phyloP scores from a whole-genome alignment of 1,140 invertebrate species.

The Sminthurides bifidus region DNA sequence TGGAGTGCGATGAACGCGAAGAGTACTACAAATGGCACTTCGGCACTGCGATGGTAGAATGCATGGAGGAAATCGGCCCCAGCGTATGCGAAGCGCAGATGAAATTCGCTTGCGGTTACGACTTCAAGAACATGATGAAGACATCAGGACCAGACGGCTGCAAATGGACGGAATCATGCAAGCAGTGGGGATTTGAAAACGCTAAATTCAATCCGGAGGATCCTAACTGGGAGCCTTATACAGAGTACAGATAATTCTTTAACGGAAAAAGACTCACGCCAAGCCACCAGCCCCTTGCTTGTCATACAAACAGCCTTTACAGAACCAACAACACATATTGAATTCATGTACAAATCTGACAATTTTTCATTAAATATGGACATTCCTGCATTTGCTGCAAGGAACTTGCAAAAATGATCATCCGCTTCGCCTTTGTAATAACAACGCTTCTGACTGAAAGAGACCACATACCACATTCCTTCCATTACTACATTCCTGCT shows the following conservation, averaged over 20 bases:
- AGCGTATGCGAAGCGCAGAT: neutral
- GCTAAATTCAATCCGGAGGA: conserved; percentile 1
- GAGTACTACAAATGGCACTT: conserved; percentile 3
- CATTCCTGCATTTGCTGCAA: too few relatives aligned
- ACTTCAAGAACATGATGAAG: conserved; percentile 6
- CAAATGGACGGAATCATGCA: neutral
- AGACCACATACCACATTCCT: too few relatives aligned
- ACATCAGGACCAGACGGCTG: neutral
- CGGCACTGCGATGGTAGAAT: conserved; percentile 1
- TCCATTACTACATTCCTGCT: too few relatives aligned
- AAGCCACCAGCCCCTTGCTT: too few relatives aligned
- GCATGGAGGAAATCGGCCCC: conserved; percentile 2
- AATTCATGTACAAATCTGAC: too few relatives aligned
- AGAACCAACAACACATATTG: too few relatives aligned
- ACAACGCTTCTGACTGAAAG: too few relatives aligned
- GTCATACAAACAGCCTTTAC: too few relatives aligned
- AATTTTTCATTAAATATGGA: too few relatives aligned
- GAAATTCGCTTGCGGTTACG: conserved; percentile 8
- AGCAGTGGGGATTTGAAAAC: conserved; percentile 4
- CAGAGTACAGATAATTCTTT: neutral
- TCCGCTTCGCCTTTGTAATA: too few relatives aligned
- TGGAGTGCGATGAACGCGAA: neutral
- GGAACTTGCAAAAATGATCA: too few relatives aligned
- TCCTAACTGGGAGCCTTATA: conserved; percentile 5
- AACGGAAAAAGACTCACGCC: too few relatives aligned